Base-by-base conservation (phyloP, 64 coral and sea anemone species). In the Stylophora pistillata region DNA sequence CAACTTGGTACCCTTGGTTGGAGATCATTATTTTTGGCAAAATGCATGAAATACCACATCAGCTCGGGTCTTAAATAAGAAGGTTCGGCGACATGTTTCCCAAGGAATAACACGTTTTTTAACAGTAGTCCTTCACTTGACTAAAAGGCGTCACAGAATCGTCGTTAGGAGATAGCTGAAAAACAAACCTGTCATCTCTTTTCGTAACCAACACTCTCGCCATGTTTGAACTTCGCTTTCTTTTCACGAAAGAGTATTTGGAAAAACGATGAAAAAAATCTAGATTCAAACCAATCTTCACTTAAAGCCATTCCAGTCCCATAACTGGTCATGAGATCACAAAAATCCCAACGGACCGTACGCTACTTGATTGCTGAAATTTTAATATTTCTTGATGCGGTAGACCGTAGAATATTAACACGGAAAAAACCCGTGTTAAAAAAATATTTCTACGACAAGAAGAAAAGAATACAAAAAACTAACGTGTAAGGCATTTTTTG, bases 151-250 rank as follows among this genome's bases (percentile, higher is more conserved):
- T 23, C 25, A 17, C 53, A 78, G 56, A 17, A 9, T 78, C 17
- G 20, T 56, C 55, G 12, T 78, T 78, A 15, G 75, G 56, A 84
- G 68, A 84, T 37, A 26, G 80, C 41, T 75, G 23, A 23, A 41
- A 21, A 21, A 20, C 15, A 16, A 47, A 84, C 68, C 68, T 84
- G 75, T 78, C 75, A n/a, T 78, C 56, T 21, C 1, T 26, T 21
- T 47, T 55, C 59, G 60, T 84, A 27, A 69, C 33, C 1, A 26
- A n/a, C 12, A 11, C 25, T 47, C 12, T 69, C 60, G 37, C 80
- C 62, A 54, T 84, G 30, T 84, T 84, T 84, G 62, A 82, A 84
- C 53, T 26, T 84, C 57, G 28, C 21, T 78, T 59, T 60, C 28
- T 15, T 56, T 81, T 68, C 64, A 11, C 64, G 64, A 28, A 27